phyloP scores from a whole-genome alignment of 1,140 invertebrate genomes.

The Chironomus striatipennis region DNA sequence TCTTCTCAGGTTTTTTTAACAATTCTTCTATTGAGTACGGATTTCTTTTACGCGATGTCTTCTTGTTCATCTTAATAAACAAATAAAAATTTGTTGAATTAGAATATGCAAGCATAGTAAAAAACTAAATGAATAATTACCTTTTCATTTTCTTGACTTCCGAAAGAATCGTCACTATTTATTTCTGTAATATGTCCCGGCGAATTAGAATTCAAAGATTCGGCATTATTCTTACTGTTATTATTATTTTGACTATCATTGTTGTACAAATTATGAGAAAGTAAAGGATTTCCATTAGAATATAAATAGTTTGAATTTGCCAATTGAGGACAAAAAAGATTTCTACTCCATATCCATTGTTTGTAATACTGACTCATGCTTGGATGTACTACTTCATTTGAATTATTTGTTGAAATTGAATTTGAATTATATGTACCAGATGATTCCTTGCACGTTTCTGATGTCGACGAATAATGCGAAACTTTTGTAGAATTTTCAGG shows the following conservation, averaged over 20 bases:
- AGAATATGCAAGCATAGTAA: not conserved
- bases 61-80: not conserved
- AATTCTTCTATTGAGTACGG: slow-evolving; percentile 81
- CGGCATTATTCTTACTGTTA: not conserved
- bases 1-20: slow-evolving; percentile 64
- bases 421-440: not conserved
- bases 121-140: not conserved
- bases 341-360: slow-evolving; percentile 15
- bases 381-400: not conserved
- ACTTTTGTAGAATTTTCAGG: not conserved
- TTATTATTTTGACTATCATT: too few relatives aligned
- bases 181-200: slow-evolving; percentile 5
- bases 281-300: not conserved
- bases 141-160: slow-evolving; percentile 18
- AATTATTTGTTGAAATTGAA: not conserved
- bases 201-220: slow-evolving; percentile 3
- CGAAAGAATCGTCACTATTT: slow-evolving; percentile 26
- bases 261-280: too few relatives aligned
- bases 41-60: slow-evolving; percentile 48
- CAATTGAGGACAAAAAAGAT: not conserved
- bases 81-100: not conserved
- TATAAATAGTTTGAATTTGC: not conserved
- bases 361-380: not conserved
- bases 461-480: not conserved
- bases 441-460: not conserved